Conservation (phyloP, 2,797 vertebrate species). For the Acanthopagrus latus region DNA sequence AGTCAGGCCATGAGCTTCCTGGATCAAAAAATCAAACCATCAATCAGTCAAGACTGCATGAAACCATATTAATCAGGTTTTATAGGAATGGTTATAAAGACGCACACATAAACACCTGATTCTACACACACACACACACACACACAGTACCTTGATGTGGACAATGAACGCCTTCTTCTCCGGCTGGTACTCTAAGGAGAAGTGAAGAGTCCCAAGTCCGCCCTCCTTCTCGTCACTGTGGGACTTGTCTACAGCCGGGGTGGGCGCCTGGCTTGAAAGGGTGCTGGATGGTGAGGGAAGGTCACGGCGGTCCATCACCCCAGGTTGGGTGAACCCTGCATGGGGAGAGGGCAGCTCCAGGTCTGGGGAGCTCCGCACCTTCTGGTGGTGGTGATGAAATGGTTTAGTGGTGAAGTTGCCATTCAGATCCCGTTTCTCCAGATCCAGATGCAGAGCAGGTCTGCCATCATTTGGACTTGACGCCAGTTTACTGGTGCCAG, state of each 20-base stretch:
- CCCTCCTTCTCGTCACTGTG: constrained; percentile 83
- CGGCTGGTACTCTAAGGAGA: constrained; percentile 96
- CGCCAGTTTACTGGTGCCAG: constrained; percentile 69
- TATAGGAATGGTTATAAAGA: not conserved
- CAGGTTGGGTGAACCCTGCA: constrained; percentile 85
- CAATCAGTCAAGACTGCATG: not conserved
- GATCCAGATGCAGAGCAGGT: constrained; percentile 92
- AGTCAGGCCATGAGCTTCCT: constrained; percentile 94
- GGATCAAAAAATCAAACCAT: constrained; percentile 22
- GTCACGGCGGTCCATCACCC: constrained; percentile 76
- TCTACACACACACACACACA: constrained; percentile 9
- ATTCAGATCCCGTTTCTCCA: constrained; percentile 96
- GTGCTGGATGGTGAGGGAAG: constrained; percentile 87
- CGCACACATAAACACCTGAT: not conserved
- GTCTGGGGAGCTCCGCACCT: constrained; percentile 90
- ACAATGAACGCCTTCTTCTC: constrained; percentile 98
- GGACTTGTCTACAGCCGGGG: constrained; percentile 87
- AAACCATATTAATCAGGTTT: not conserved
- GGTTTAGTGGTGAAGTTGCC: constrained; percentile 94
- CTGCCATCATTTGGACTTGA: constrained; percentile 84
- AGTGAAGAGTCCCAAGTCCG: constrained; percentile 93
- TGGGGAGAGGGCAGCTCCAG: constrained; percentile 88
- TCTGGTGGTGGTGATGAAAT: constrained; percentile 81
- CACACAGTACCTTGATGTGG: constrained; percentile 89
- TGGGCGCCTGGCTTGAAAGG: constrained; percentile 89